Evolutionary conservation across 2,888 invertebrate species (phyloP).

Genomic region (Pseudococcus longispinus): DNA sequence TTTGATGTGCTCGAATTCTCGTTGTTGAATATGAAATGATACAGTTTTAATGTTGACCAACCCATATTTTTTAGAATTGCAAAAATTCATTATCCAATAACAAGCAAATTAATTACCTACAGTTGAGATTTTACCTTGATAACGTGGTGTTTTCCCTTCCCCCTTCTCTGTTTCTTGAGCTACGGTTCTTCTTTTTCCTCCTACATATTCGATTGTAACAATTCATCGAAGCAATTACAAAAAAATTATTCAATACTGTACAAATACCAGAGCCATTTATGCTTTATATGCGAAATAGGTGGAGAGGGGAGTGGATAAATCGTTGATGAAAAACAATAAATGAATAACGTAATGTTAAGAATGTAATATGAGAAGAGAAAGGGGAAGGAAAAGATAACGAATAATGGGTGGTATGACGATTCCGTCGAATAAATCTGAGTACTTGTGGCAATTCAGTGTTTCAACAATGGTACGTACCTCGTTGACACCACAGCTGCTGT

Average conservation of each 20-base stretch:
- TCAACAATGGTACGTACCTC: neutral
- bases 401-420: neutral
- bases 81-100: neutral
- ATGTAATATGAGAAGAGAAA: neutral
- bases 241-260: neutral
- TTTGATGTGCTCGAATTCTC: neutral
- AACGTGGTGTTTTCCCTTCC: neutral
- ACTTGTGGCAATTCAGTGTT: neutral
- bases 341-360: neutral
- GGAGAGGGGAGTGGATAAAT: neutral
- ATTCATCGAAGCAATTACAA: neutral
- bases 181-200: neutral
- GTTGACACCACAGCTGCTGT: neutral
- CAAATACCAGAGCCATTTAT: conserved; percentile 58
- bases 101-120: neutral
- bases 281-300: neutral
- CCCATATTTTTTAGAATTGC: neutral
- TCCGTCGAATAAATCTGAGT: neutral
- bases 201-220: neutral
- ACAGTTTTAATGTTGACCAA: neutral
- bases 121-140: neutral
- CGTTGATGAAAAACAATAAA: neutral
- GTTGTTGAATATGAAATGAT: too few species aligned
- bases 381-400: neutral
- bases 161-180: neutral